Conservation (phyloP, 2,888 invertebrate species). For the Anoplius nigerrimus region DNA sequence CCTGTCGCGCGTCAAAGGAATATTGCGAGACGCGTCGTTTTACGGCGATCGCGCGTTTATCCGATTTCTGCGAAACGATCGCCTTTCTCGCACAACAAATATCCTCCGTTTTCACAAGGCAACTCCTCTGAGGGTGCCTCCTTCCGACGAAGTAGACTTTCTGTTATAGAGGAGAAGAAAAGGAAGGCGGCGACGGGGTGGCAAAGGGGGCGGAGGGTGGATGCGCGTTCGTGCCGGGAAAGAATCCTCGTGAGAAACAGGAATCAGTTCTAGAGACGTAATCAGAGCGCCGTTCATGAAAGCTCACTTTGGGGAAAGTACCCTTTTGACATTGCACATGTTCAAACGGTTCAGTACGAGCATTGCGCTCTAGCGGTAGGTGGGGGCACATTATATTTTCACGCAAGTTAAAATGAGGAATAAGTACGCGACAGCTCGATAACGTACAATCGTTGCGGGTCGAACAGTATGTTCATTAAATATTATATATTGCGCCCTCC, state of each 20-base stretch:
- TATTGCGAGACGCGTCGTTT: conserved; percentile 39
- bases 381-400: too few relatives aligned
- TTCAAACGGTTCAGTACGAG: too few relatives aligned
- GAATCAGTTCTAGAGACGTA: conserved; percentile 1
- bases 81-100: conserved; percentile 48
- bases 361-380: too few relatives aligned
- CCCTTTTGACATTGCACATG: too few relatives aligned
- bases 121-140: conserved; percentile 27
- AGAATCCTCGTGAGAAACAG: conserved; percentile 2
- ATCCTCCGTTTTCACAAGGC: conserved; percentile 44
- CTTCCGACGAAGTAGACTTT: conserved; percentile 30
- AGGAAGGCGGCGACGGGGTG: too few relatives aligned
- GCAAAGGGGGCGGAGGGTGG: background rate
- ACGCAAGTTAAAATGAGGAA: too few relatives aligned
- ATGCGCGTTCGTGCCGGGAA: conserved; percentile 4
- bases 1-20: conserved; percentile 14
- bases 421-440: too few relatives aligned
- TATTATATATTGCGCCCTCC: too few relatives aligned
- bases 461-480: too few relatives aligned
- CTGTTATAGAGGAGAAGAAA: conserved; percentile 36
- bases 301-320: too few relatives aligned
- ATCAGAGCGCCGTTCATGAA: conserved; percentile 1
- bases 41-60: conserved; percentile 10
- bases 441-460: too few relatives aligned
- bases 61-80: too few relatives aligned